These are phyloP conservation scores for Lipotes vexillifer DNA, from an alignment of 2,113 vertebrate species.

Conservation along the genomic window DNA sequence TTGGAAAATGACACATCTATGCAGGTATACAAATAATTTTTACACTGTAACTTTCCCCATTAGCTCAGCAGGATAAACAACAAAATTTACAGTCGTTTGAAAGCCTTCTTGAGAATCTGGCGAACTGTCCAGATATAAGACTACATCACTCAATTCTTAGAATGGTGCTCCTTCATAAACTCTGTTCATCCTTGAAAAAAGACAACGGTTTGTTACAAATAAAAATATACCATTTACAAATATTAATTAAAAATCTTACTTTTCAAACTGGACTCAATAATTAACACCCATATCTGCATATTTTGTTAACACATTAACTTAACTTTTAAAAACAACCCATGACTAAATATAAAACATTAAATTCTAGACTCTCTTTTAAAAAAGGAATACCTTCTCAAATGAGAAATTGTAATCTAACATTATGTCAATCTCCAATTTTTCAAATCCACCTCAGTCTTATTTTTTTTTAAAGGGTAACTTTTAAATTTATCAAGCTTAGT, in stretches of 20 bases:
- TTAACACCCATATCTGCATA: conserved; percentile 37
- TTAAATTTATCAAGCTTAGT: conserved; percentile 52
- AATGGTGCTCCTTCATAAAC: conserved; percentile 72
- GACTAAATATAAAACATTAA: conserved; percentile 58
- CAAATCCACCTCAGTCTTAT: conserved; percentile 38
- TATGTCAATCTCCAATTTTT: conserved; percentile 63
- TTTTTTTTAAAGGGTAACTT: conserved; percentile 35
- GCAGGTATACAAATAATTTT: conserved; percentile 49
- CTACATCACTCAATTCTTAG: conserved; percentile 73
- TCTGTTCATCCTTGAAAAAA: conserved; percentile 76
- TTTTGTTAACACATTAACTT: conserved; percentile 62
- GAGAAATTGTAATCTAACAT: conserved; percentile 73
- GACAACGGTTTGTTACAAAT: conserved; percentile 72
- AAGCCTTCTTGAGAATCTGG: conserved; percentile 73
- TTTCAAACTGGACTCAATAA: conserved; percentile 59
- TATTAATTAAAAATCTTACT: conserved; percentile 50
- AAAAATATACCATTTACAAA: conserved; percentile 75
- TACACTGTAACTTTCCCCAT: conserved; percentile 54
- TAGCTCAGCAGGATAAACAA: conserved; percentile 73
- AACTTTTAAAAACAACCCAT: conserved; percentile 52
- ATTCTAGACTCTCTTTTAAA: conserved; percentile 71
- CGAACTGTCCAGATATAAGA: conserved; percentile 70
- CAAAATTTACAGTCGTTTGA: conserved; percentile 68
- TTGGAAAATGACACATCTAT: conserved; percentile 34
- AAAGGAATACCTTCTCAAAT: conserved; percentile 68